phyloP scores from a whole-genome alignment of 2,888 invertebrate genomes.

The Calliphora vomitoria region DNA sequence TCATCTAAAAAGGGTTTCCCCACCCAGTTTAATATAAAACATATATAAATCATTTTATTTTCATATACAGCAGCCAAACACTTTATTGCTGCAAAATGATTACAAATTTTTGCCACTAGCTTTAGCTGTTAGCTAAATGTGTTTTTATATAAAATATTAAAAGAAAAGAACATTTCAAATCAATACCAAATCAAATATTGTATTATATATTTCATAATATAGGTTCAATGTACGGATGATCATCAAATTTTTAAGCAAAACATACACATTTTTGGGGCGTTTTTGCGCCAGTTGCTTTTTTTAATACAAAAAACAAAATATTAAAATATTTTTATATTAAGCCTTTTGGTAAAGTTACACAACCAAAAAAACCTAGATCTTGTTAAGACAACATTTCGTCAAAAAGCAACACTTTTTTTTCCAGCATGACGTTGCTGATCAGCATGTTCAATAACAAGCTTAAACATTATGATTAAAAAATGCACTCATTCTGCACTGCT shows the following conservation, averaged over 20 bases:
- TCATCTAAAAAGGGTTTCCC: constrained; percentile 75
- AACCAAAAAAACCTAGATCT: constrained; percentile 78
- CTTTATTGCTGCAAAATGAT: constrained; percentile 8
- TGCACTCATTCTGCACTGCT: constrained; percentile 77
- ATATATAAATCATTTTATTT: constrained; percentile 73
- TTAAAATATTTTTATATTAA: constrained; percentile 28
- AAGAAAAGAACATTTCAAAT: constrained; percentile 74
- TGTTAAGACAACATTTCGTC: constrained; percentile 81
- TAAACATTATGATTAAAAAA: constrained; percentile 80
- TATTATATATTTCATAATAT: constrained; percentile 30
- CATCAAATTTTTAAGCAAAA: constrained; percentile 34
- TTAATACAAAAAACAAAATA: constrained; percentile 26
- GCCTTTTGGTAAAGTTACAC: constrained; percentile 41
- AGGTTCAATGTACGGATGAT: constrained; percentile 81
- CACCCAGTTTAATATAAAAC: constrained; percentile 74
- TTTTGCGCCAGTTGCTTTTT: constrained; percentile 73
- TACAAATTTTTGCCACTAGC: constrained; percentile 75
- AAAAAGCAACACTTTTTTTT: constrained; percentile 72
- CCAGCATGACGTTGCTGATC: constrained; percentile 41
- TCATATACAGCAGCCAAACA: constrained; percentile 27
- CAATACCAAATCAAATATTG: constrained; percentile 77
- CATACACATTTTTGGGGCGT: constrained; percentile 69
- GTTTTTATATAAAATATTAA: constrained; percentile 41
- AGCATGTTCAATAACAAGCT: constrained; percentile 71
- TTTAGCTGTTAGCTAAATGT: constrained; percentile 74